phyloP scores from a whole-genome alignment of 2,113 vertebrate species.

The Dolichallabes microphthalmus region DNA sequence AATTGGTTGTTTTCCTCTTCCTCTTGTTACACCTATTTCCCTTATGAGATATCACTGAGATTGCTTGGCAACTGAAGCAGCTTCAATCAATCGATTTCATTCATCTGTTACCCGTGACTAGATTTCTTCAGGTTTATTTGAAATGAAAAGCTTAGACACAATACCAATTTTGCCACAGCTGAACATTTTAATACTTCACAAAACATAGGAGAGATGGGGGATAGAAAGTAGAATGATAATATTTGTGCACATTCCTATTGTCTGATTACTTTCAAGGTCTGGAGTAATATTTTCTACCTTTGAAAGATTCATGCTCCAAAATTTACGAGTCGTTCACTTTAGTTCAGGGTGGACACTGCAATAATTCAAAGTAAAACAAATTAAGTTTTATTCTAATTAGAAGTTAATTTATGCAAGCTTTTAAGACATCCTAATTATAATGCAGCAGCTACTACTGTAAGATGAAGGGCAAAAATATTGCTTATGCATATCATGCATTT shows the following conservation, averaged over 20 bases:
- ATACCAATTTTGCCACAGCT: conserved; percentile 64
- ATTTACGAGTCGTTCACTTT: not conserved
- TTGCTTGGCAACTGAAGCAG: conserved; percentile 60
- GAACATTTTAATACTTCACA: conserved; percentile 56
- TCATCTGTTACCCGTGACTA: conserved; percentile 65
- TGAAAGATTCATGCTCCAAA: not conserved
- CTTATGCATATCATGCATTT: conserved; percentile 25
- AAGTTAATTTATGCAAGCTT: conserved; percentile 12
- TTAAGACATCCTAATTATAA: conserved; percentile 23
- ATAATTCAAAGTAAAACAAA: conserved; percentile 16
- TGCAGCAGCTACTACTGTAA: conserved; percentile 20
- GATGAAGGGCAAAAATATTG: conserved; percentile 9
- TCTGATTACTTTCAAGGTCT: not conserved
- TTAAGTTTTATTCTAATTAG: conserved; percentile 24
- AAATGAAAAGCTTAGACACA: conserved; percentile 61
- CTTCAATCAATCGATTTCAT: conserved; percentile 59
- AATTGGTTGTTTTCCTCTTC: conserved; percentile 41
- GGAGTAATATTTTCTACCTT: not conserved
- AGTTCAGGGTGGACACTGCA: not conserved
- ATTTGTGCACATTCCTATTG: not conserved
- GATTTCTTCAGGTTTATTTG: conserved; percentile 62
- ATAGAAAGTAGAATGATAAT: conserved; percentile 42
- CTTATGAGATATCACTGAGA: conserved; percentile 50
- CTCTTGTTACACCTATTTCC: conserved; percentile 41
- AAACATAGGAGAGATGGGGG: conserved; percentile 50